Evolutionary conservation across 2,113 vertebrate species (phyloP), one percentile per base, ranked within the genome.

Genomic region (Nipponia nippon): DNA sequence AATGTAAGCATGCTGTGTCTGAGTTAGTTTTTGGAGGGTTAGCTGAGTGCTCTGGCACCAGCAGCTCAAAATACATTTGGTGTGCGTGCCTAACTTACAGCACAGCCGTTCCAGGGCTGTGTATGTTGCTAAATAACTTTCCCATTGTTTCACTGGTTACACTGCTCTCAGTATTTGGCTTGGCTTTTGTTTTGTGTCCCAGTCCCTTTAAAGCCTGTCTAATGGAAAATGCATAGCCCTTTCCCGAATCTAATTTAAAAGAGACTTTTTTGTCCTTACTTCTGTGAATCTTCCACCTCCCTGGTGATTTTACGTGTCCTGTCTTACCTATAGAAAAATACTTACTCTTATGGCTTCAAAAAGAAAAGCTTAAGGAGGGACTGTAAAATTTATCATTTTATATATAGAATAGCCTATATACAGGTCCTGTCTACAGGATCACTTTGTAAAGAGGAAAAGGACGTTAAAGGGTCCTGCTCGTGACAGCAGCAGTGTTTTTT

Each of bases 51-150:
- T 95, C 59, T 95, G 93, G 95, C 92, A 90, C 56, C 72, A 82
- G n/a, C 81, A 87, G 50, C 59, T 72, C 65, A 69, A 95, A 96
- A 90, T 72, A 77, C 80, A 95, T 97, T 93, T 91, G 87, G 76
- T 91, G 85, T 93, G 91, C 87, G 61, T 97, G 95, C 77, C 63
- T 93, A 58, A 81, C 91, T 93, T 91, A 89, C 76, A 92, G 58
- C 1, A 1, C 81, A 66, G 76, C 42, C 23, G 49, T 93, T 96
- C 93, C 94, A 92, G 55, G 47, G 69, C 61, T 76, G 65, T 87
- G 89, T 89, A 78, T 89, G 47, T 94, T 97, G 78, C 82, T 97
- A 95, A 97, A 97, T 92, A 97, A 85, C 90, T 93, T 95, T 96
- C 90, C 83, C 59, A 69, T 96, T 95, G 78, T 96, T 95, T 93